Percentiles rank a stretch among this genome's conserved stretches.
Conservation (phyloP, 2,797 vertebrate species). For the Myioborus melanocephalus region DNA sequence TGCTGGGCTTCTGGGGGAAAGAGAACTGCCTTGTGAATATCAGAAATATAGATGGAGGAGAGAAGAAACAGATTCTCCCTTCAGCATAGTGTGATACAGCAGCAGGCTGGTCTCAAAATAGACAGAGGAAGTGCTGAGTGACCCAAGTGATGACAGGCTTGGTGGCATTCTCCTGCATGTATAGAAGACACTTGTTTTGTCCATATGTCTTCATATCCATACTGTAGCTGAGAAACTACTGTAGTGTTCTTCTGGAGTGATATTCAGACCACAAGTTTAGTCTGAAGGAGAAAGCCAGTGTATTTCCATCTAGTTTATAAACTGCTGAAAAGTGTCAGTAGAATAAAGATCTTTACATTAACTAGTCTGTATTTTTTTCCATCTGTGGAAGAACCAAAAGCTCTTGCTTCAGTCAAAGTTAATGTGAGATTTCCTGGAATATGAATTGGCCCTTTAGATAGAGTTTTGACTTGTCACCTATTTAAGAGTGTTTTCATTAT, state of each 20-base stretch:
- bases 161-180: constrained; percentile 21
- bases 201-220: constrained; percentile 43
- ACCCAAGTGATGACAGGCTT: constrained; percentile 51
- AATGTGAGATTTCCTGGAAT: constrained; percentile 8
- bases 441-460: neutral
- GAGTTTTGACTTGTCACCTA: constrained; percentile 61
- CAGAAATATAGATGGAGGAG: constrained; percentile 1
- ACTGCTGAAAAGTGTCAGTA: constrained; percentile 48
- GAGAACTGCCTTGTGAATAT: neutral
- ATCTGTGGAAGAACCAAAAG: neutral
- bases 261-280: neutral
- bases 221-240: constrained; percentile 2
- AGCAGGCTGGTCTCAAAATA: constrained; percentile 49
- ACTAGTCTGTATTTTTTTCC: neutral
- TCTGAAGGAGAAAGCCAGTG: neutral
- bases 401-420: neutral
- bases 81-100: neutral
- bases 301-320: constrained; percentile 19
- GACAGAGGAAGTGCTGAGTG: constrained; percentile 47
- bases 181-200: constrained; percentile 47
- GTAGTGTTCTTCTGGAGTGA: neutral
- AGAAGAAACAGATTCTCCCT: constrained; percentile 47
- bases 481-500: constrained; percentile 67
- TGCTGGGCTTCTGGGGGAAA: neutral
- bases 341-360: constrained; percentile 21